These are phyloP conservation scores for Vulpes ferrilata DNA, from an alignment of 2,113 vertebrate species.

Conservation along the genomic window DNA sequence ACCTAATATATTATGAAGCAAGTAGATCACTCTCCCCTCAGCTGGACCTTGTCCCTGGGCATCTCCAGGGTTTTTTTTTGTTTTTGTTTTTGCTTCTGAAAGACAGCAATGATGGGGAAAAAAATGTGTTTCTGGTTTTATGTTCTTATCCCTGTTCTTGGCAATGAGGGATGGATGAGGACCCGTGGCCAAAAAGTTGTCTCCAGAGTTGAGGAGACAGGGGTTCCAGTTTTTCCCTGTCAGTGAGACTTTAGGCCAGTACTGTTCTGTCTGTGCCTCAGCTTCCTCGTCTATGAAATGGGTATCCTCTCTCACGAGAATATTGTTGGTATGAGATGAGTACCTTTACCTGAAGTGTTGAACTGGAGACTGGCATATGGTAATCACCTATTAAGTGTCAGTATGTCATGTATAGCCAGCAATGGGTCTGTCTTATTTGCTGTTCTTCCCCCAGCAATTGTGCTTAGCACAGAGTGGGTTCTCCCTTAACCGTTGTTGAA, in stretches of 20 bases:
- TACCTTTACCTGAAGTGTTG: not conserved
- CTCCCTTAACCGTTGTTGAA: not conserved
- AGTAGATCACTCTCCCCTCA: not conserved
- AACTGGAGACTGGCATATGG: not conserved
- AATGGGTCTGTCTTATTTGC: not conserved
- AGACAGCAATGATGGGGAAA: not conserved
- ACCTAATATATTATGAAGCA: not conserved
- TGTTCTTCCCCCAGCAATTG: not conserved
- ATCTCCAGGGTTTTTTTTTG: not conserved
- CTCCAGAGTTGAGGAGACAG: not conserved
- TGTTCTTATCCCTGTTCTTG: not conserved
- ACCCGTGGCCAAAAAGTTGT: not conserved
- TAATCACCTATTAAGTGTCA: not conserved
- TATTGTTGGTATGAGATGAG: no score
- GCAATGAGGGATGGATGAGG: not conserved
- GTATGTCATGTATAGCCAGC: not conserved
- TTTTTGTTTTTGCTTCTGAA: constrained; percentile 18
- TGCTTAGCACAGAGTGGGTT: not conserved
- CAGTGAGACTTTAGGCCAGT: not conserved
- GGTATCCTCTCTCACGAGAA: not conserved
- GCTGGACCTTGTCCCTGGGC: not conserved
- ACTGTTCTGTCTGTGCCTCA: not conserved
- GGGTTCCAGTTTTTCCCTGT: not conserved
- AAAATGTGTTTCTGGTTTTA: not conserved
- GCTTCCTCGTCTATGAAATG: not conserved